These are phyloP conservation scores for Antitype chi DNA, from an alignment of 2,888 invertebrate species.

Conservation along the genomic window DNA sequence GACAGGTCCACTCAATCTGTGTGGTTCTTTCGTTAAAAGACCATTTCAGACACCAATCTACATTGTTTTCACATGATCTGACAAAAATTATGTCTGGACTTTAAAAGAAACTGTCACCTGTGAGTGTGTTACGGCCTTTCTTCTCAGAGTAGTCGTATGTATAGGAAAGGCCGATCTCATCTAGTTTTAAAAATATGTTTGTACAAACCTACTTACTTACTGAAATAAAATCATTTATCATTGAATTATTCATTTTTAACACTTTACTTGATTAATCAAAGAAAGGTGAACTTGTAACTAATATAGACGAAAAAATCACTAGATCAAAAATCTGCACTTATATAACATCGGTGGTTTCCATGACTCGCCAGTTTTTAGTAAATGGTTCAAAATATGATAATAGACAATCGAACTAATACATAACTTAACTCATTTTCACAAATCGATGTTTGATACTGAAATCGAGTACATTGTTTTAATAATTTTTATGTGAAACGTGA, in stretches of 20 bases:
- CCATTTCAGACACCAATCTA: no score
- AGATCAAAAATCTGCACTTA: not conserved
- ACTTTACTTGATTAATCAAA: not conserved
- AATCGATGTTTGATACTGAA: conserved; percentile 57
- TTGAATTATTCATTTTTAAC: not conserved
- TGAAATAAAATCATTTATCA: no score
- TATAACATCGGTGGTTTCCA: not conserved
- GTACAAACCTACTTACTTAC: no score
- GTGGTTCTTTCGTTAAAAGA: no score
- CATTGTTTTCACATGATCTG: no score
- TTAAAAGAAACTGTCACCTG: no score
- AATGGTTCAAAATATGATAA: not conserved
- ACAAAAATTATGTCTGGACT: no score
- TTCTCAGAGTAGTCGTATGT: no score
- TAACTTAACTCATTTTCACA: not conserved
- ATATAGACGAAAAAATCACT: conserved; percentile 8
- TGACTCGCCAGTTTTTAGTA: not conserved
- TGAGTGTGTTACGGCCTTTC: no score
- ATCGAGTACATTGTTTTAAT: conserved; percentile 50
- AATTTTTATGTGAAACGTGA: conserved; percentile 8
- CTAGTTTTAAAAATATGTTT: no score
- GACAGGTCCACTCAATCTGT: no score
- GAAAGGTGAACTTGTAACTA: not conserved
- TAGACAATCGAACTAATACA: not conserved
- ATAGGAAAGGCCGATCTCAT: no score